Percentiles rank a stretch among this genome's conserved stretches.
These are phyloP conservation scores for Enteromius unitaeniatus DNA, from an alignment of 2,797 vertebrate genomes.

Conservation along the genomic window DNA sequence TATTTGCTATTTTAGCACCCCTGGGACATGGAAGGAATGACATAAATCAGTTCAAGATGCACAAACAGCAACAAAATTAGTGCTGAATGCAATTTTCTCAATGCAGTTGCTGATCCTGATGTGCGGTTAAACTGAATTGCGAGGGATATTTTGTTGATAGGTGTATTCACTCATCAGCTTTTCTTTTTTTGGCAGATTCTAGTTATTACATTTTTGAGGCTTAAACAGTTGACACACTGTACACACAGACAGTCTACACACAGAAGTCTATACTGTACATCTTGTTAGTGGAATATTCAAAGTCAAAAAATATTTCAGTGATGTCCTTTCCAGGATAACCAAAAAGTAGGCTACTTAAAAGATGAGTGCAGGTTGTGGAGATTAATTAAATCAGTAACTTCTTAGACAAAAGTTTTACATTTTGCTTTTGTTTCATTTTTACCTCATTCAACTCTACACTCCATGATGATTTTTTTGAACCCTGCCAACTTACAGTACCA, in stretches of 20 bases:
- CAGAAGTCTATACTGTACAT: constrained; percentile 6
- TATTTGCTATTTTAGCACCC: constrained; percentile 1
- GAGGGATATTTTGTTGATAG: not conserved
- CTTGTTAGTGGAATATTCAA: not conserved
- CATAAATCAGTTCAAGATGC: not conserved
- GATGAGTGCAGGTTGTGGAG: not conserved
- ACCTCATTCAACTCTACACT: not conserved
- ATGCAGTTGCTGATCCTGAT: not conserved
- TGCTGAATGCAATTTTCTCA: not conserved
- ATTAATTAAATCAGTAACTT: not conserved
- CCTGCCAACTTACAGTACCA: not conserved
- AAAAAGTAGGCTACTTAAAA: not conserved
- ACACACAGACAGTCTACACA: not conserved
- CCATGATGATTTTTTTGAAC: not conserved
- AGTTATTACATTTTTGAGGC: constrained; percentile 58
- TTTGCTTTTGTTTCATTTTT: not conserved
- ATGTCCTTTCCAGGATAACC: not conserved
- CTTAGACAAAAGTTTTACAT: not conserved
- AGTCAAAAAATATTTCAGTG: not conserved
- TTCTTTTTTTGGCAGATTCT: constrained; percentile 63
- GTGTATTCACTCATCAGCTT: not conserved
- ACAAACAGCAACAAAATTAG: not conserved
- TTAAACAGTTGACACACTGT: constrained; percentile 29
- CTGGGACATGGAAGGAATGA: not conserved
- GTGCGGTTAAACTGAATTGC: not conserved